Base-by-base conservation (phyloP, 1,140 invertebrate genomes). In the Atopsyche davidsoni region DNA sequence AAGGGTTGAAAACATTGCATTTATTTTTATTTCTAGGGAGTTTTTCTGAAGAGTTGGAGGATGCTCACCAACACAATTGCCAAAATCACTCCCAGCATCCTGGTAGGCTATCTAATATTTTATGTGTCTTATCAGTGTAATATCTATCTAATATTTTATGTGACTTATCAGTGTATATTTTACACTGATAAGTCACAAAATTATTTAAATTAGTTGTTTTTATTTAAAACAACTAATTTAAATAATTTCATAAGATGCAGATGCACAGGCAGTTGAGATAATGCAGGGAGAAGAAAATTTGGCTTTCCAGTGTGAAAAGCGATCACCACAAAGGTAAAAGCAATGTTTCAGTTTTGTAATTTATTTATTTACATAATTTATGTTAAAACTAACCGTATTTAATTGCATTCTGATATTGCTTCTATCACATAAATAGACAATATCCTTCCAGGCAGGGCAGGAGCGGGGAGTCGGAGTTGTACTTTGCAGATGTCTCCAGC, bases 401-500 rank as follows among this genome's bases (percentile, higher is more conserved):
- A 28, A n/a, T n/a, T n/a, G n/a, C n/a, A n/a, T n/a, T n/a, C n/a
- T n/a, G n/a, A n/a, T n/a, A n/a, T n/a, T n/a, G n/a, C n/a, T n/a
- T n/a, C n/a, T n/a, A n/a, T n/a, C n/a, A n/a, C 7, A 28, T 43
- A 23, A 43, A 4, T 21, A 43, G 7, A 43, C 24, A 43, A 19
- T n/a, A 7, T 46, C n/a, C 9, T 53, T 47, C 13, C 18, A 58
- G 51, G 24, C 53, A 55, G 39, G 49, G 17, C 4, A 24, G 57
- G 11, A 43, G 56, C n/a, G 73, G 79, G 0, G 80, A 82, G 53
- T 88, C 85, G 2, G 87, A 91, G 67, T 75, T 91, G 1, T 89
- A 91, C 62, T 89, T 89, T 63, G 87, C 86, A 1, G 86, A 90
- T 60, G 86, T 89, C 1, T 88, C 85, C n/a, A 89, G 86, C 40